These are phyloP conservation scores for Cyaniris semiargus DNA, from an alignment of 2,888 invertebrate genomes.

Conservation along the genomic window DNA sequence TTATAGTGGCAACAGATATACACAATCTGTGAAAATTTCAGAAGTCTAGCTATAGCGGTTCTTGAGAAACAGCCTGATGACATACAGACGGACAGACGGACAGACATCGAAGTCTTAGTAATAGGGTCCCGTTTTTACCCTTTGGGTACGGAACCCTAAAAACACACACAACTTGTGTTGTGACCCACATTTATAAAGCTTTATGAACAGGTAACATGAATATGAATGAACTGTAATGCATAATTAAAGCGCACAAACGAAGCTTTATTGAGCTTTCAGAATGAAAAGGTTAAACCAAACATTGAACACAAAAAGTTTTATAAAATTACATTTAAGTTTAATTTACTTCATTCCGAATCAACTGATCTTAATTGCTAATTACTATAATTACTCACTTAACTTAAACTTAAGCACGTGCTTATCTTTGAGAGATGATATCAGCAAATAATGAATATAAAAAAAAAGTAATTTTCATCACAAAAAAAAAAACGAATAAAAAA, in stretches of 20 bases:
- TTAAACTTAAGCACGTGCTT: constrained; percentile 16
- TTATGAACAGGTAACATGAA: constrained; percentile 5
- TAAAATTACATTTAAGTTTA: background rate
- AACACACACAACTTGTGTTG: background rate
- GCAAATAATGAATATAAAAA: background rate
- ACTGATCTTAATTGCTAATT: background rate
- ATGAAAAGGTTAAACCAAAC: background rate
- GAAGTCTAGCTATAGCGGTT: too few species aligned
- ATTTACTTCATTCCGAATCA: background rate
- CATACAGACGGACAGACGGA: too few species aligned
- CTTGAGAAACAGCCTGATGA: too few species aligned
- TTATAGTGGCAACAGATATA: too few species aligned
- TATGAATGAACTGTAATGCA: background rate
- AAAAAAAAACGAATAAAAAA: background rate
- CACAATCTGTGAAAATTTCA: too few species aligned
- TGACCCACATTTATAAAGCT: background rate
- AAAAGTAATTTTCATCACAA: background rate
- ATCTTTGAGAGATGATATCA: background rate
- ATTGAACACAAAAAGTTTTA: background rate
- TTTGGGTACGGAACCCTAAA: too few species aligned
- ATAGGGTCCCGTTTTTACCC: too few species aligned
- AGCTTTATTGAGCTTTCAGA: background rate
- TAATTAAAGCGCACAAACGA: background rate
- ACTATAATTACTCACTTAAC: background rate
- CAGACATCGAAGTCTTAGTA: too few species aligned